A percentile compares a stretch with the other conserved stretches of the same genome.
These are phyloP conservation scores for Empidonax alnorum DNA, from an alignment of 2,113 vertebrate species.

Conservation along the genomic window DNA sequence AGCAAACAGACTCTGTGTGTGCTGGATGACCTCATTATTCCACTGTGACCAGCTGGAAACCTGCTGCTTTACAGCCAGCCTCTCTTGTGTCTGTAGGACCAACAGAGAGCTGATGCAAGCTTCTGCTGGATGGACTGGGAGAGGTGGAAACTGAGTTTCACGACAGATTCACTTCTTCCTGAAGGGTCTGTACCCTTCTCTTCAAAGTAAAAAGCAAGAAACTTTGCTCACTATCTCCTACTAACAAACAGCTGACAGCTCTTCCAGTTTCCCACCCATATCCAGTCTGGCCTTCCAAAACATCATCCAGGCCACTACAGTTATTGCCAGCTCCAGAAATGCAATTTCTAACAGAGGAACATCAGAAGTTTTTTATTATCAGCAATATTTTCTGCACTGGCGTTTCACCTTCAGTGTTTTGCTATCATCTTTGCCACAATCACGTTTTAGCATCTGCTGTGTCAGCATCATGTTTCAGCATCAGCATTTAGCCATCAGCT, in stretches of 20 bases:
- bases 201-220: neutral
- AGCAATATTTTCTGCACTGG: neutral
- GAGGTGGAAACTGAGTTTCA: neutral
- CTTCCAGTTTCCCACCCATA: neutral
- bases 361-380: neutral
- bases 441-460: constrained; percentile 60
- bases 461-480: constrained; percentile 66
- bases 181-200: neutral
- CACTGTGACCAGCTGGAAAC: neutral
- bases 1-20: neutral
- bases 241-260: neutral
- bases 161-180: neutral
- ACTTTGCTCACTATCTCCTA: neutral
- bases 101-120: neutral
- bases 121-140: neutral
- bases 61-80: neutral
- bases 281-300: neutral
- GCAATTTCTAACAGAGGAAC: neutral
- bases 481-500: constrained; percentile 73
- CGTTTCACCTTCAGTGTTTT: constrained; percentile 61
- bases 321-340: neutral
- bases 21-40: constrained; percentile 28
- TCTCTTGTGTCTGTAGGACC: neutral
- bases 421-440: constrained; percentile 50
- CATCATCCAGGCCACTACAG: neutral